These are phyloP conservation scores for Rhabdornis inornatus DNA, from an alignment of 2,113 vertebrate species.

Conservation along the genomic window DNA sequence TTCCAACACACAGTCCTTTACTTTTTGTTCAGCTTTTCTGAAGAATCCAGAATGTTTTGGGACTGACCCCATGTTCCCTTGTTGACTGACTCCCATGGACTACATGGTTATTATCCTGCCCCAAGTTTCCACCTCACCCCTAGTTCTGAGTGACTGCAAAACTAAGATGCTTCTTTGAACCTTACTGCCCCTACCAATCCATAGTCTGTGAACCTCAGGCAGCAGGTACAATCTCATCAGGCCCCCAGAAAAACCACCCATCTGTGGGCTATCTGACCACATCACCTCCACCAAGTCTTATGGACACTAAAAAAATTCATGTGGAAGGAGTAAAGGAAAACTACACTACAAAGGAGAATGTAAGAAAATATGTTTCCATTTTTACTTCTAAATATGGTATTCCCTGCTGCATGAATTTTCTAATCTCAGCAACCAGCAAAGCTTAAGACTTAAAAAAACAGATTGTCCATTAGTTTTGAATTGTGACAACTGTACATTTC, in stretches of 20 bases:
- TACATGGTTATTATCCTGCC: not conserved
- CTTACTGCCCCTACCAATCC: not conserved
- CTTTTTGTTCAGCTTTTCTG: not conserved
- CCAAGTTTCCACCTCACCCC: not conserved
- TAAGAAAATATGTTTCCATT: not conserved
- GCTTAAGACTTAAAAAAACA: not conserved
- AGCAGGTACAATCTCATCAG: not conserved
- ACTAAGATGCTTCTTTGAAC: not conserved
- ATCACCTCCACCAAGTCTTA: not conserved
- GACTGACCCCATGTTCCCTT: not conserved
- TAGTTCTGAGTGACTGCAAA: not conserved
- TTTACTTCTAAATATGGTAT: not conserved
- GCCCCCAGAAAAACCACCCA: not conserved
- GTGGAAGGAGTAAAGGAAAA: not conserved
- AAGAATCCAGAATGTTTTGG: not conserved
- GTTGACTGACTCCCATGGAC: not conserved
- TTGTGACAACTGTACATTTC: not conserved
- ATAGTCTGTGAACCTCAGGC: not conserved
- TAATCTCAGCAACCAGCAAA: not conserved
- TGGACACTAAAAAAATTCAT: not conserved
- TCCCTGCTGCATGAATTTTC: not conserved
- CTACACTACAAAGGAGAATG: not conserved
- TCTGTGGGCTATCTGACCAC: not conserved
- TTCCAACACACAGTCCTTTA: not conserved
- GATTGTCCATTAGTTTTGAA: not conserved